phyloP scores from a whole-genome alignment of 2,797 vertebrate species.

The Tiaroga cobitis region DNA sequence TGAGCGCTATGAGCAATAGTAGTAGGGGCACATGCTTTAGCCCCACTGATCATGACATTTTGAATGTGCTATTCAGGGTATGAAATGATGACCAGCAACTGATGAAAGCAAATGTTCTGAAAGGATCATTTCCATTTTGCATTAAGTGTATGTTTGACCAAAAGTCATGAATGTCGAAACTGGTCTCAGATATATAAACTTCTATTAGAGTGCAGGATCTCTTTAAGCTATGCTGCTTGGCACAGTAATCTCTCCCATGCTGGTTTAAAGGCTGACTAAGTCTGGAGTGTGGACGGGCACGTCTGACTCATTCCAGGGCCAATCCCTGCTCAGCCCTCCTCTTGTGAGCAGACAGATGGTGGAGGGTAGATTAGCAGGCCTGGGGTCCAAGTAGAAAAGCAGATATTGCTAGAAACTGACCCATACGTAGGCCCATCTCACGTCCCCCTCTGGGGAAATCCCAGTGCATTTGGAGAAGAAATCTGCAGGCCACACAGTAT shows the following conservation, averaged over 20 bases:
- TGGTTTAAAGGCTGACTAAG: conserved; percentile 39
- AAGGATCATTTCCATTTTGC: neutral
- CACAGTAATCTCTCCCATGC: conserved; percentile 45
- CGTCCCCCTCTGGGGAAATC: conserved; percentile 14
- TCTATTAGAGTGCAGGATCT: conserved; percentile 23
- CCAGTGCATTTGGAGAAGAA: conserved; percentile 12
- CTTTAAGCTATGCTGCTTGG: conserved; percentile 30
- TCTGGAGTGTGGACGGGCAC: conserved; percentile 16
- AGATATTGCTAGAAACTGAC: conserved; percentile 29
- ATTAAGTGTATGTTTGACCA: neutral
- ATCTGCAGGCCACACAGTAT: conserved; percentile 3
- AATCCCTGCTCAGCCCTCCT: conserved; percentile 37
- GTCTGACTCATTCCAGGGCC: conserved; percentile 48
- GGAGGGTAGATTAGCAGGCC: conserved; percentile 44
- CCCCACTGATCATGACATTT: neutral
- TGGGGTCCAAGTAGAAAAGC: conserved; percentile 30
- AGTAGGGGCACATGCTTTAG: neutral
- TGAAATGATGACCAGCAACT: neutral
- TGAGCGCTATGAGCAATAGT: neutral
- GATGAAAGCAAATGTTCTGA: neutral
- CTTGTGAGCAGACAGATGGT: conserved; percentile 48
- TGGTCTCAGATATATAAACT: neutral
- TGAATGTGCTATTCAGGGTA: neutral
- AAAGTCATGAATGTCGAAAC: conserved; percentile 18
- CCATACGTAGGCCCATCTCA: conserved; percentile 1